Percentiles rank a stretch among this genome's conserved stretches.
Evolutionary conservation across 1,140 invertebrate genomes (phyloP).

Genomic region (Hylaeus anthracinus): DNA sequence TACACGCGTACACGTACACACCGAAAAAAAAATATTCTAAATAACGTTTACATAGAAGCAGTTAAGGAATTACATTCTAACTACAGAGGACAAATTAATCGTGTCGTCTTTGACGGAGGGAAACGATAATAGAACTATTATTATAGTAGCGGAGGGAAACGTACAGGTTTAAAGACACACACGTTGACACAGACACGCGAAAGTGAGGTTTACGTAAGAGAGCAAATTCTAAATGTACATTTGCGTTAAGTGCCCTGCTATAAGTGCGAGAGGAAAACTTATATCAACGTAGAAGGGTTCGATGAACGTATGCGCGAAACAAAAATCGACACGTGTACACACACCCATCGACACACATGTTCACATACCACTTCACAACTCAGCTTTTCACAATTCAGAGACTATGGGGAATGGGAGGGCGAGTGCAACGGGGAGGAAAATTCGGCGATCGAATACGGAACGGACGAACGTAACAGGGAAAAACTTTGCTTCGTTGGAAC

Average conservation of each 20-base stretch:
- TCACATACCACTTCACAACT: constrained; percentile 34
- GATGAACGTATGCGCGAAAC: constrained; percentile 30
- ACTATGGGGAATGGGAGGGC: constrained; percentile 14
- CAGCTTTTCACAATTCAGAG: constrained; percentile 36
- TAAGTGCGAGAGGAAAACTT: constrained; percentile 28
- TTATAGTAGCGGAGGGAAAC: constrained; percentile 48
- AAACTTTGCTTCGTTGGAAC: constrained; percentile 25
- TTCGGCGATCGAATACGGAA: constrained; percentile 45
- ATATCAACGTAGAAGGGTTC: constrained; percentile 21
- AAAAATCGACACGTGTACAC: constrained; percentile 34
- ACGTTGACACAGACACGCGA: constrained; percentile 9
- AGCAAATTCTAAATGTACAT: constrained; percentile 64
- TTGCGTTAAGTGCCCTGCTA: constrained; percentile 55
- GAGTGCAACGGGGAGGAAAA: constrained; percentile 24
- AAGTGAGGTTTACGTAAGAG: constrained; percentile 51
- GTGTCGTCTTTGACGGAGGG: constrained; percentile 29
- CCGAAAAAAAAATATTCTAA: constrained; percentile 66
- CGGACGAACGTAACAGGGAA: constrained; percentile 2
- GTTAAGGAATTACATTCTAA: constrained; percentile 66
- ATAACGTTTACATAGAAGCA: constrained; percentile 68
- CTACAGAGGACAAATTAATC: constrained; percentile 57
- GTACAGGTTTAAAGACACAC: constrained; percentile 42
- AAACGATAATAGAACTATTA: constrained; percentile 18
- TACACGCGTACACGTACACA: constrained; percentile 8
- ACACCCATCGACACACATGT: constrained; percentile 43